A percentile compares a stretch with the other conserved stretches of the same genome.
These are phyloP conservation scores for Tursiops truncatus DNA, from an alignment of 2,113 vertebrate species.

Conservation along the genomic window DNA sequence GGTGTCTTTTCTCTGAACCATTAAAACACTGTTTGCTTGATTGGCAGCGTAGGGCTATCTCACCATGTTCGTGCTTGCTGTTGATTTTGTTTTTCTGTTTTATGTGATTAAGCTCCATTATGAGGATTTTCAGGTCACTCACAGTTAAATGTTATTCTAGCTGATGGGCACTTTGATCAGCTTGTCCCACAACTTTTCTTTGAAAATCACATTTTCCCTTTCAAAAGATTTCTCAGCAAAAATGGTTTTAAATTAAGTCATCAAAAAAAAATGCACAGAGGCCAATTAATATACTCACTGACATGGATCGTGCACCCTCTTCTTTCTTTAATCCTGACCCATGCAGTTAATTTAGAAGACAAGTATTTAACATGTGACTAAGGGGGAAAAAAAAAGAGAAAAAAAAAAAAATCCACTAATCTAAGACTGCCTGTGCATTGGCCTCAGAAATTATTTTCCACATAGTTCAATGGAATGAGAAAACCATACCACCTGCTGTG, in stretches of 20 bases:
- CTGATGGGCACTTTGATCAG: constrained; percentile 64
- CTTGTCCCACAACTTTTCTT: constrained; percentile 54
- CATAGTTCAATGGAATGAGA: neutral
- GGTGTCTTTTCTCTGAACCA: neutral
- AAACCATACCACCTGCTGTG: neutral
- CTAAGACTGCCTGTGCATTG: neutral
- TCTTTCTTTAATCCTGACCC: neutral
- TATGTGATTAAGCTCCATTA: constrained; percentile 66
- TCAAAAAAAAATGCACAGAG: constrained; percentile 37
- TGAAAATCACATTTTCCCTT: constrained; percentile 41
- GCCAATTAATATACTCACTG: constrained; percentile 44
- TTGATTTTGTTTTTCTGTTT: constrained; percentile 69
- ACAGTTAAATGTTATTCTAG: constrained; percentile 67
- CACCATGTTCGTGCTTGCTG: neutral
- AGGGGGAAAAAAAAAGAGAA: neutral
- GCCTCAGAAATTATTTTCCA: neutral
- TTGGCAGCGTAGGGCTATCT: neutral
- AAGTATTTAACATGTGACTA: neutral
- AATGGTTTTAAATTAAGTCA: constrained; percentile 71
- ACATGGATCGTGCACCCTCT: neutral
- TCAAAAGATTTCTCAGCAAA: constrained; percentile 67
- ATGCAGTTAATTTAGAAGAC: constrained; percentile 43
- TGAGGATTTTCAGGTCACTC: constrained; percentile 58
- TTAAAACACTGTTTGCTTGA: neutral
- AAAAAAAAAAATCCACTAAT: neutral